Conservation (phyloP, 2,888 invertebrate species). For the Diarsia brunnea region DNA sequence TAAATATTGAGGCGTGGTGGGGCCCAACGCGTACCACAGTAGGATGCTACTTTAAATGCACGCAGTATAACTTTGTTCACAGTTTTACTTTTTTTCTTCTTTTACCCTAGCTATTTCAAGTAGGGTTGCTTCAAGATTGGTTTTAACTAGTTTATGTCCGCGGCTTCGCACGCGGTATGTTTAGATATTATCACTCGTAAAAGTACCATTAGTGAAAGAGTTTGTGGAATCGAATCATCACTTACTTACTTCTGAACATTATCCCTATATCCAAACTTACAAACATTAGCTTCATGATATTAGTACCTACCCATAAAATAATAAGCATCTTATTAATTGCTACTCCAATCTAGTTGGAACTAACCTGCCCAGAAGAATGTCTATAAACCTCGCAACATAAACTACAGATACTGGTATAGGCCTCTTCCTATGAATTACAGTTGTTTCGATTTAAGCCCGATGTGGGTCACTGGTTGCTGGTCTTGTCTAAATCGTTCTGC, state of each 20-base stretch:
- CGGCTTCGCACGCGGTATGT: not conserved
- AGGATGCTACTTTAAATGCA: slow-evolving; percentile 14
- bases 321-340: too few species aligned
- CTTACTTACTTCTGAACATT: not conserved
- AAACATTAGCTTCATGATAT: not conserved
- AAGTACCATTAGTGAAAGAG: not conserved
- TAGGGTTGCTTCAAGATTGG: not conserved
- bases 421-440: too few species aligned
- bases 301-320: not conserved
- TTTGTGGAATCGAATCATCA: not conserved
- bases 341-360: too few species aligned
- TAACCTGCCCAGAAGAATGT: too few species aligned
- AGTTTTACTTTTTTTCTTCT: not conserved
- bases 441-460: too few species aligned
- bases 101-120: not conserved
- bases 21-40: slow-evolving; percentile 18
- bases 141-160: not conserved
- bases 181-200: not conserved
- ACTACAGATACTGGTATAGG: too few species aligned
- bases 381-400: too few species aligned
- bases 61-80: not conserved
- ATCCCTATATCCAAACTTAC: not conserved
- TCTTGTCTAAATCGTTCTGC: too few species aligned
- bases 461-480: too few species aligned
- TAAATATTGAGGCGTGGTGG: slow-evolving; percentile 41